These are phyloP conservation scores for Petrosia ficiformis DNA, from an alignment of 37 sponge, comb jelly and placozoan genomes.

Conservation along the genomic window DNA sequence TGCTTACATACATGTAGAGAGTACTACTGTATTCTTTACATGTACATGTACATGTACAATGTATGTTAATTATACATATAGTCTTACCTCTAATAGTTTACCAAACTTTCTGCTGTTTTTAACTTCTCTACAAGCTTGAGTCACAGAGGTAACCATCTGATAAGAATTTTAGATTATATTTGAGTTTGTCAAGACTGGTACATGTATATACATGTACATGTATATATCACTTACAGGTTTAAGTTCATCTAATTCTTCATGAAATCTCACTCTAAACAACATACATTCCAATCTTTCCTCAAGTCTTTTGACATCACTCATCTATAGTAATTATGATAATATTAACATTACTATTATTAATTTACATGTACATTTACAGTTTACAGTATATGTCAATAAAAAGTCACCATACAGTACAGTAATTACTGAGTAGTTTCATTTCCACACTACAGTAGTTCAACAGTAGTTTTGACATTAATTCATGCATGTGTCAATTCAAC, in stretches of 20 bases:
- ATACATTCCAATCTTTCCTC: constrained; percentile 74
- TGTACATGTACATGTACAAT: background rate
- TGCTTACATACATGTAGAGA: too few species aligned
- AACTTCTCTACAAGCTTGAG: constrained; percentile 82
- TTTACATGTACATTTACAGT: background rate
- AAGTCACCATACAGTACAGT: too few species aligned
- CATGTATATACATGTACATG: background rate
- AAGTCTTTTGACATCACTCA: constrained; percentile 78
- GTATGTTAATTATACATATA: background rate
- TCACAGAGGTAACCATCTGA: constrained; percentile 73
- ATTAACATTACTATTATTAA: background rate
- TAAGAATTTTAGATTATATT: background rate
- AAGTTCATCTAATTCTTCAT: constrained; percentile 83
- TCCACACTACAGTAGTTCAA: too few species aligned
- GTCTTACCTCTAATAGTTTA: constrained; percentile 78
- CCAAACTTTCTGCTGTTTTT: constrained; percentile 73
- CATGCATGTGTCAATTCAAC: too few species aligned
- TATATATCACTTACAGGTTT: constrained; percentile 59
- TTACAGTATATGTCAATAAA: too few species aligned
- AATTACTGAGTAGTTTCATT: too few species aligned
- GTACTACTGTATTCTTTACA: background rate
- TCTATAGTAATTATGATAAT: constrained; percentile 25
- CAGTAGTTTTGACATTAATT: too few species aligned
- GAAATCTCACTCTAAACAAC: constrained; percentile 76
- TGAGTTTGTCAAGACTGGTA: background rate